Percentiles rank a stretch among this genome's conserved stretches.
phyloP scores from a whole-genome alignment of 2,888 invertebrate species.

The Bembecia ichneumoniformis region DNA sequence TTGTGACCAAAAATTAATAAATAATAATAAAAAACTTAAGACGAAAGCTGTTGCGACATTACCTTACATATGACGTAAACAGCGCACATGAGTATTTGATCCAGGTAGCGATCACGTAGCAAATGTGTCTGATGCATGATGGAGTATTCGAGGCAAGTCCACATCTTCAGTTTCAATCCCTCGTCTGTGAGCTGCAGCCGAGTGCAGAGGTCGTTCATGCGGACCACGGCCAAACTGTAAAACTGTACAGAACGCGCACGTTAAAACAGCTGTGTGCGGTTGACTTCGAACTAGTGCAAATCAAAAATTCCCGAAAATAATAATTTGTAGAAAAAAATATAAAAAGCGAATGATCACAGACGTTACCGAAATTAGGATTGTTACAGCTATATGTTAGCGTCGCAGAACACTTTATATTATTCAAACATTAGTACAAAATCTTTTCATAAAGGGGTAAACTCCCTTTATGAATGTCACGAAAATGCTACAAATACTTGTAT shows the following conservation, averaged over 20 bases:
- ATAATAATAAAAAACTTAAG: too few relatives aligned
- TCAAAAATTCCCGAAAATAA: too few relatives aligned
- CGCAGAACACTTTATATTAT: too few relatives aligned
- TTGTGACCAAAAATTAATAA: too few relatives aligned
- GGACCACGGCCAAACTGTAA: conserved; percentile 92
- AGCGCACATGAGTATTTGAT: conserved; percentile 98
- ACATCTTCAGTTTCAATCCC: conserved; percentile 87
- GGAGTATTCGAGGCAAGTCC: conserved; percentile 96
- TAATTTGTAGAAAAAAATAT: conserved; percentile 1
- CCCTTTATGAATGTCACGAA: too few relatives aligned
- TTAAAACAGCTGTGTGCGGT: background rate
- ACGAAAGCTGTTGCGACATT: conserved; percentile 2
- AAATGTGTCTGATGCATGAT: conserved; percentile 87
- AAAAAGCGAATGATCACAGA: too few relatives aligned
- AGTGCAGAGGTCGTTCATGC: conserved; percentile 91
- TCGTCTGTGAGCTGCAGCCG: conserved; percentile 79
- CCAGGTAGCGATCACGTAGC: conserved; percentile 94
- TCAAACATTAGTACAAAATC: too few relatives aligned
- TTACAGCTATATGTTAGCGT: too few relatives aligned
- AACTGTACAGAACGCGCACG: conserved; percentile 72
- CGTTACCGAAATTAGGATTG: too few relatives aligned
- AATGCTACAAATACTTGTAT: too few relatives aligned
- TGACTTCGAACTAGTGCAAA: background rate
- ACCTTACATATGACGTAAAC: conserved; percentile 95
- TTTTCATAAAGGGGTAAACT: too few relatives aligned